Conservation (phyloP, 2,797 vertebrate species). For the Etheostoma perlongum region DNA sequence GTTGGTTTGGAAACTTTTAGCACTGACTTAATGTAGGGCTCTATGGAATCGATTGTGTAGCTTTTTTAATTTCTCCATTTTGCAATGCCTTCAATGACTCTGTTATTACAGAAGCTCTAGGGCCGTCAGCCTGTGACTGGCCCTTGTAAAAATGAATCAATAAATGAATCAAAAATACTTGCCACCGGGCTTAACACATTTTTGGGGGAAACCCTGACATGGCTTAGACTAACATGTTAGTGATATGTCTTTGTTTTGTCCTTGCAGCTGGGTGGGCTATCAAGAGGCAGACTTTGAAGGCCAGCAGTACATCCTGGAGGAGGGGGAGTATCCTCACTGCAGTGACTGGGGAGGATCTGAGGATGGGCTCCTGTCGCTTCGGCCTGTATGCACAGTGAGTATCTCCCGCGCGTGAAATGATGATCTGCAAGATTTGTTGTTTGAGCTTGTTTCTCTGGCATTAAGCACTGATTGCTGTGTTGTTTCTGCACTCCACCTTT, state of each 20-base stretch:
- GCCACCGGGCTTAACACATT: no score
- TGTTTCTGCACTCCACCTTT: neutral
- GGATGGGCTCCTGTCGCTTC: slow-evolving; percentile 87
- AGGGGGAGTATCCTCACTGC: slow-evolving; percentile 91
- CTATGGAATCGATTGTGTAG: no score
- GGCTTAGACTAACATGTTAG: neutral
- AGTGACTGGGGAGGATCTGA: slow-evolving; percentile 91
- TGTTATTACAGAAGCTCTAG: no score
- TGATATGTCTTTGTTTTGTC: neutral
- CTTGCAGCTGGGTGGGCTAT: slow-evolving; percentile 93
- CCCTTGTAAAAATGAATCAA: no score
- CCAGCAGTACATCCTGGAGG: slow-evolving; percentile 96
- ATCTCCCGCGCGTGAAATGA: neutral
- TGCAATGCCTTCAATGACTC: no score
- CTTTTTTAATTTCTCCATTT: no score
- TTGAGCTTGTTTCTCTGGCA: neutral
- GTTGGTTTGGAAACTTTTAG: no score
- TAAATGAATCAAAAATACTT: no score
- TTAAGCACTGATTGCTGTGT: neutral
- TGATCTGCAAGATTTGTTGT: neutral
- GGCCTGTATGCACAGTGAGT: slow-evolving; percentile 90
- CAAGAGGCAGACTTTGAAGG: slow-evolving; percentile 90
- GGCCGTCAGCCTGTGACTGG: no score
- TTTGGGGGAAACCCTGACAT: neutral
- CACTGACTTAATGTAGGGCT: no score